Evolutionary conservation across 2,888 invertebrate species (phyloP).

Genomic region (Diaperis boleti): DNA sequence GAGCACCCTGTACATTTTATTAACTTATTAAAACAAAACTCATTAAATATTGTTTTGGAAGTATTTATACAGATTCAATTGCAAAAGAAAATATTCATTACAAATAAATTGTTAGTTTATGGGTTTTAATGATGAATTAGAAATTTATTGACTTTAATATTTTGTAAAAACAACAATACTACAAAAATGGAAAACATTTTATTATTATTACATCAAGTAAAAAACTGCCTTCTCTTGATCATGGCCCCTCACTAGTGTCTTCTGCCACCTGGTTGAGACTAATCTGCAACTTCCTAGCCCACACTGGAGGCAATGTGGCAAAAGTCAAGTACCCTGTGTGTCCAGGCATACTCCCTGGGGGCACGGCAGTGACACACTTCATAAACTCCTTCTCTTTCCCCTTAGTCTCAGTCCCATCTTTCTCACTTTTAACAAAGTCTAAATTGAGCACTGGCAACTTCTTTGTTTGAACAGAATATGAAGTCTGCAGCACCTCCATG

Average conservation of each 20-base stretch:
- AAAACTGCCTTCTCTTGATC: not conserved
- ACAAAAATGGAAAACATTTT: not conserved
- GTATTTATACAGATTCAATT: too few relatives aligned
- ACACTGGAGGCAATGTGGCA: constrained; percentile 84
- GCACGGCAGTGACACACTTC: constrained; percentile 72
- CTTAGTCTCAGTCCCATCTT: constrained; percentile 52
- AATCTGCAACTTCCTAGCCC: constrained; percentile 64
- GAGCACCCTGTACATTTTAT: too few relatives aligned
- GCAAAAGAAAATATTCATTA: too few relatives aligned
- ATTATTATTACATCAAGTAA: not conserved
- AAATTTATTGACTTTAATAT: too few relatives aligned
- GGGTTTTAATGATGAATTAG: too few relatives aligned
- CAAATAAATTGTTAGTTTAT: too few relatives aligned
- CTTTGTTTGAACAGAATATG: constrained; percentile 78
- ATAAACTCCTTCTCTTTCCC: constrained; percentile 59
- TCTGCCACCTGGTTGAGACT: constrained; percentile 35
- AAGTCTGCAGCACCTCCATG: constrained; percentile 87
- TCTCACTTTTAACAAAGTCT: constrained; percentile 72
- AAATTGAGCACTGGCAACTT: constrained; percentile 76
- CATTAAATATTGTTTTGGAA: too few relatives aligned
- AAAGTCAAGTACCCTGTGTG: constrained; percentile 98
- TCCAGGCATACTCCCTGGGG: constrained; percentile 83
- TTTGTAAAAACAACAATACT: too few relatives aligned
- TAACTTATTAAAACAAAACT: too few relatives aligned
- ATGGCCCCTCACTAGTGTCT: not conserved